These are phyloP conservation scores for Myiotriccus ornatus DNA, from an alignment of 2,797 vertebrate species.

Conservation along the genomic window DNA sequence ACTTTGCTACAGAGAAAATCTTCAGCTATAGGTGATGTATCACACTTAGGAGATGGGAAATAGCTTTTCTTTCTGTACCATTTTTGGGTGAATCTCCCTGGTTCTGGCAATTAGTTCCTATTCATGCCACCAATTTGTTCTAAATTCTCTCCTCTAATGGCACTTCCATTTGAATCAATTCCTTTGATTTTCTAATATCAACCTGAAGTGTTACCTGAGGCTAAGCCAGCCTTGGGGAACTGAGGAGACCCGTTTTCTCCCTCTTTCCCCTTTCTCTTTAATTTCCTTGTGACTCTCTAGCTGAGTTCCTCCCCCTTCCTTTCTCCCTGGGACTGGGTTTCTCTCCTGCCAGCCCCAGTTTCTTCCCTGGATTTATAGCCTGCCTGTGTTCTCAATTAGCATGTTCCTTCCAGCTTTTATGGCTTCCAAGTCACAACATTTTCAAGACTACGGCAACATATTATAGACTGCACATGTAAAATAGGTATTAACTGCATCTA, in stretches of 20 bases:
- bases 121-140: background rate
- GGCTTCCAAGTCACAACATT: slow-evolving; percentile 60
- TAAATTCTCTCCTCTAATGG: background rate
- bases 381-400: slow-evolving; percentile 55
- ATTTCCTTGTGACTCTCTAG: background rate
- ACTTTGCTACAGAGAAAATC: background rate
- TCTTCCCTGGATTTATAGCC: slow-evolving; percentile 39
- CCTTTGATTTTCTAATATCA: slow-evolving; percentile 24
- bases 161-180: slow-evolving; percentile 13
- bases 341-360: background rate
- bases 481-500: slow-evolving; percentile 32
- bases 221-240: background rate
- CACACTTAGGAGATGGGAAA: background rate
- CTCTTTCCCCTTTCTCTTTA: background rate
- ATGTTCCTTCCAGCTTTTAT: slow-evolving; percentile 52
- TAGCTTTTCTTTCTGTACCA: background rate
- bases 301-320: background rate
- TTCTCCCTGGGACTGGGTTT: background rate
- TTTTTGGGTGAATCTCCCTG: slow-evolving; percentile 2
- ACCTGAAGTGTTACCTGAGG: background rate
- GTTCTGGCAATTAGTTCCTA: slow-evolving; percentile 30
- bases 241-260: background rate
- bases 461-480: slow-evolving; percentile 23
- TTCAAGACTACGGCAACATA: slow-evolving; percentile 39
- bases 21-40: background rate